These are phyloP conservation scores for Drosophila azteca DNA, from an alignment of 1,140 invertebrate species.

Conservation along the genomic window DNA sequence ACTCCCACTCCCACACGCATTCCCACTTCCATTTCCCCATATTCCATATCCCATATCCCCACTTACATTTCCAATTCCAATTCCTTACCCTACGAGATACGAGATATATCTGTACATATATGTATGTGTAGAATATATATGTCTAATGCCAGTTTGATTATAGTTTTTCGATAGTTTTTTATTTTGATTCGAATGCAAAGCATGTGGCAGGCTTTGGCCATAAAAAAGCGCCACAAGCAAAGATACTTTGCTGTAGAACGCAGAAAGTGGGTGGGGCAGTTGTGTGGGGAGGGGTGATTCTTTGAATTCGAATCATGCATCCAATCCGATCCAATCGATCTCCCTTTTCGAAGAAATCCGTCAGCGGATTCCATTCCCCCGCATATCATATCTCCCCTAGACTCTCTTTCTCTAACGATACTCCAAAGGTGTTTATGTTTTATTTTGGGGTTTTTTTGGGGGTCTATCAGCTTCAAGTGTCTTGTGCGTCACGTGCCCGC, in stretches of 20 bases:
- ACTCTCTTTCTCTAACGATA: neutral
- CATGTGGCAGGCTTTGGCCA: conserved; percentile 12
- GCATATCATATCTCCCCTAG: neutral
- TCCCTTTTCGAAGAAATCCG: conserved; percentile 14
- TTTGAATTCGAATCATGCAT: conserved; percentile 51
- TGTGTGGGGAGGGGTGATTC: neutral
- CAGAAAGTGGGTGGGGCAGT: conserved; percentile 15
- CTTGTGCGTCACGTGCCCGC: neutral
- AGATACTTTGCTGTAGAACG: conserved; percentile 20
- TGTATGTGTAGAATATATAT: too few relatives aligned
- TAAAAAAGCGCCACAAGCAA: conserved; percentile 18
- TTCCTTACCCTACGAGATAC: too few relatives aligned
- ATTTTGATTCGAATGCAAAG: conserved; percentile 58
- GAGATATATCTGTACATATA: neutral
- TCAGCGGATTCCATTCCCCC: neutral
- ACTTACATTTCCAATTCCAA: neutral
- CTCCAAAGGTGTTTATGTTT: conserved; percentile 1
- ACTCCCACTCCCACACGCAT: conserved; percentile 7
- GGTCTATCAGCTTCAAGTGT: neutral
- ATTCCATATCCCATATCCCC: neutral
- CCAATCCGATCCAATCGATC: neutral
- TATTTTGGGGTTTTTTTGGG: conserved; percentile 1
- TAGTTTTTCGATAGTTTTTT: conserved; percentile 49
- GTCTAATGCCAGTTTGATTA: neutral
- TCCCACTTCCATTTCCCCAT: conserved; percentile 12